These are phyloP conservation scores for Clitarchus hookeri DNA, from an alignment of 2,888 invertebrate genomes.

Conservation along the genomic window DNA sequence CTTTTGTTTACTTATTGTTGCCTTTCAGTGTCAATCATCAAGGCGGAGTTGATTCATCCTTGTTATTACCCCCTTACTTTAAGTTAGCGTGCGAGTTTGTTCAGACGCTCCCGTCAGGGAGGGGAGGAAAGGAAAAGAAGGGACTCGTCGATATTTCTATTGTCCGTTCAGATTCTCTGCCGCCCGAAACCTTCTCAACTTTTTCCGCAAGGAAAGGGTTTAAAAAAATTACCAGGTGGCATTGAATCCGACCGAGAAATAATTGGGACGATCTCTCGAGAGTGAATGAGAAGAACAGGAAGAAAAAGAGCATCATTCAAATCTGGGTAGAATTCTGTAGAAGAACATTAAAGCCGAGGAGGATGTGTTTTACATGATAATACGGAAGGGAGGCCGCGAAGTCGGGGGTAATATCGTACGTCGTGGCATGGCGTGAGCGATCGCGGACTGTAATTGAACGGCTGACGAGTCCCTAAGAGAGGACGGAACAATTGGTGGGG, in stretches of 20 bases:
- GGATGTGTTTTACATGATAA: constrained; percentile 1
- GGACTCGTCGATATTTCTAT: neutral
- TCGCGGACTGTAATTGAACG: neutral
- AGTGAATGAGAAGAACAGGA: neutral
- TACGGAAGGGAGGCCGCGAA: neutral
- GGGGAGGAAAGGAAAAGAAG: neutral
- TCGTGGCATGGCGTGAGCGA: neutral
- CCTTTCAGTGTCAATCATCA: neutral
- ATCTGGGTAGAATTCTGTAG: neutral
- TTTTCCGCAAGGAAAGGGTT: neutral
- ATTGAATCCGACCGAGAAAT: neutral
- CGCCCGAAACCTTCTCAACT: neutral
- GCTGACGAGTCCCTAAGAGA: neutral
- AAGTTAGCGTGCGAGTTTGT: neutral
- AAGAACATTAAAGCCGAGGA: neutral
- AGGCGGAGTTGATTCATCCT: neutral
- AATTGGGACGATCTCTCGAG: neutral
- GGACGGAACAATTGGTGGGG: neutral
- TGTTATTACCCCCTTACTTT: neutral
- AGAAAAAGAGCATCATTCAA: neutral
- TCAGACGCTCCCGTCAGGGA: neutral
- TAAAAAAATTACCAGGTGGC: neutral
- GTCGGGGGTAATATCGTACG: neutral
- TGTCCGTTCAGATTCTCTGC: neutral
- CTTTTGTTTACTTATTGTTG: neutral